Conservation (phyloP, 2,888 invertebrate genomes). For the Eupithecia centaureata region DNA sequence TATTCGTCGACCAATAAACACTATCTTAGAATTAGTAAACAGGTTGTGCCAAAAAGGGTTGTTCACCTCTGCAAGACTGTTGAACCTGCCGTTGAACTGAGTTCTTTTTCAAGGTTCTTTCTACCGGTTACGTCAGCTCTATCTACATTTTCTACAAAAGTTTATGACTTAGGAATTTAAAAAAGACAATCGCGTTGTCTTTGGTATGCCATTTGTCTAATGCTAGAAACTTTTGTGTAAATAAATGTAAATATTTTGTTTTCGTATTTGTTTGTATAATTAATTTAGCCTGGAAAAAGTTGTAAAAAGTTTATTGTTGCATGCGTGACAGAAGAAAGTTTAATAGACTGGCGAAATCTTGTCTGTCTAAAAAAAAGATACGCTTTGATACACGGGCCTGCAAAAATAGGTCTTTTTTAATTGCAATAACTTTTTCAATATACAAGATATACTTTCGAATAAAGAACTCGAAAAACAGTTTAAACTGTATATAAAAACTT, state of each 20-base stretch:
- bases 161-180: not conserved
- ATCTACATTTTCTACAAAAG: not conserved
- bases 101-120: constrained; percentile 55
- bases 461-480: no score
- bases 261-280: not conserved
- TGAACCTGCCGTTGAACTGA: constrained; percentile 47
- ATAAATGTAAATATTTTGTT: not conserved
- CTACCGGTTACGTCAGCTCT: constrained; percentile 14
- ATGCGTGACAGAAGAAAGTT: not conserved
- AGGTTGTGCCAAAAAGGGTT: constrained; percentile 63
- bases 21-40: constrained; percentile 54
- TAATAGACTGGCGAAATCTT: no score
- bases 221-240: not conserved
- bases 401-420: no score
- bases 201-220: not conserved
- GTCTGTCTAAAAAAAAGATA: not conserved
- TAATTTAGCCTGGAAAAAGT: not conserved
- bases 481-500: no score
- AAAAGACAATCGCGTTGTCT: not conserved
- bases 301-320: no score
- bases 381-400: no score
- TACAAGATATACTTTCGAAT: no score
- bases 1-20: constrained; percentile 32
- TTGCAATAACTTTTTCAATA: no score
- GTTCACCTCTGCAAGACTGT: constrained; percentile 57